Conservation (phyloP, 1,140 invertebrate genomes). For the Zaprionus gabonicus region DNA sequence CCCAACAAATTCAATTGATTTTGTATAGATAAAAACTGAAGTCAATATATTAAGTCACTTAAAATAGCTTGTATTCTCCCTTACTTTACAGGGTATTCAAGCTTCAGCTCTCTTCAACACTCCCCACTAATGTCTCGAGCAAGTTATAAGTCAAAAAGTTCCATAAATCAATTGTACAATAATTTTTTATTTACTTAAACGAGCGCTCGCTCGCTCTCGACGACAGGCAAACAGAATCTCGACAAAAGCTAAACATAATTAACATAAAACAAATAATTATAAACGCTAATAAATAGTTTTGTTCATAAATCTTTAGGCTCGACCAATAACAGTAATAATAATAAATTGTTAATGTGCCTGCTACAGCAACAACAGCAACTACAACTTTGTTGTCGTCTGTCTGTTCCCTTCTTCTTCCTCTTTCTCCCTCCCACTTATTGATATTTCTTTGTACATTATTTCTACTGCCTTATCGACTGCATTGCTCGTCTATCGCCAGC, state of each 20-base stretch:
- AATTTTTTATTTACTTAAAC: conserved; percentile 56
- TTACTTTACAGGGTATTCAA: neutral
- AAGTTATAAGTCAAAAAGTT: neutral
- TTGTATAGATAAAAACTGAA: neutral
- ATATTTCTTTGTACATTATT: conserved; percentile 45
- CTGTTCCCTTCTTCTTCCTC: conserved; percentile 1
- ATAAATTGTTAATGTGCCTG: conserved; percentile 30
- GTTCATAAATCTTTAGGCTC: conserved; percentile 61
- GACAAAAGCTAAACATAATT: conserved; percentile 65
- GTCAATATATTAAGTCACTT: neutral
- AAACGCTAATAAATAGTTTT: conserved; percentile 59
- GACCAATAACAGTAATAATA: conserved; percentile 12
- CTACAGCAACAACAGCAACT: neutral
- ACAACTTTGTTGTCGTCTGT: conserved; percentile 1
- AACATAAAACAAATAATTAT: conserved; percentile 67
- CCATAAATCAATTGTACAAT: conserved; percentile 63
- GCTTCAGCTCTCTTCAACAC: neutral
- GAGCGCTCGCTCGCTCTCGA: conserved; percentile 47
- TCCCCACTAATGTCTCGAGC: neutral
- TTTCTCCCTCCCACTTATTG: neutral
- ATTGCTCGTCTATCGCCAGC: conserved; percentile 10
- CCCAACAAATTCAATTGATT: neutral
- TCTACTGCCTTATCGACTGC: conserved; percentile 58
- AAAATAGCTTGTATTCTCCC: neutral
- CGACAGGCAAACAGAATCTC: conserved; percentile 47